phyloP scores from a whole-genome alignment of 2,888 invertebrate species.

The Mycalesis mineus region DNA sequence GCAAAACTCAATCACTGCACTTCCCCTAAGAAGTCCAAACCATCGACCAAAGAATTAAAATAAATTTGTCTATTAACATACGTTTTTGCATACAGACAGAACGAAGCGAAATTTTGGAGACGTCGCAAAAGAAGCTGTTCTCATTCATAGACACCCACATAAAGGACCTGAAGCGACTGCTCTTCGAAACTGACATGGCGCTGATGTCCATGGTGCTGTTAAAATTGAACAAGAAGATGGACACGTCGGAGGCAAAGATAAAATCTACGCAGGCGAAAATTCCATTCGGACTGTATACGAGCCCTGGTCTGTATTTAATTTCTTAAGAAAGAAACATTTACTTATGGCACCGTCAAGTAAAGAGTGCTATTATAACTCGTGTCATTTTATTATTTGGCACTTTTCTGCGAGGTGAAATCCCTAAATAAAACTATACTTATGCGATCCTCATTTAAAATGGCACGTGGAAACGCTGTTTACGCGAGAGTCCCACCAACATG shows the following conservation, averaged over 20 bases:
- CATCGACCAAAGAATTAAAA: no score
- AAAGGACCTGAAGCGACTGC: conserved; percentile 62
- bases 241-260: conserved; percentile 67
- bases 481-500: no score
- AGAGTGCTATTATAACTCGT: no score
- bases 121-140: conserved; percentile 50
- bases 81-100: conserved; percentile 44
- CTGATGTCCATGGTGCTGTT: conserved; percentile 70
- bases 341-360: no score
- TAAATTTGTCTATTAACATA: neutral
- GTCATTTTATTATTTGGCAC: no score
- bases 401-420: no score
- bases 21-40: no score
- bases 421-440: no score
- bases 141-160: conserved; percentile 60
- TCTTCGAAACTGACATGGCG: conserved; percentile 64
- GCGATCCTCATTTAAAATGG: no score
- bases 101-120: conserved; percentile 54
- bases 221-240: conserved; percentile 71
- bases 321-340: no score
- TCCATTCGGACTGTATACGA: conserved; percentile 67
- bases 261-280: conserved; percentile 66
- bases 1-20: no score
- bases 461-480: no score
- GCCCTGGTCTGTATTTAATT: conserved; percentile 50